phyloP scores from a whole-genome alignment of 1,140 invertebrate genomes.

The Zaprionus ornatus region DNA sequence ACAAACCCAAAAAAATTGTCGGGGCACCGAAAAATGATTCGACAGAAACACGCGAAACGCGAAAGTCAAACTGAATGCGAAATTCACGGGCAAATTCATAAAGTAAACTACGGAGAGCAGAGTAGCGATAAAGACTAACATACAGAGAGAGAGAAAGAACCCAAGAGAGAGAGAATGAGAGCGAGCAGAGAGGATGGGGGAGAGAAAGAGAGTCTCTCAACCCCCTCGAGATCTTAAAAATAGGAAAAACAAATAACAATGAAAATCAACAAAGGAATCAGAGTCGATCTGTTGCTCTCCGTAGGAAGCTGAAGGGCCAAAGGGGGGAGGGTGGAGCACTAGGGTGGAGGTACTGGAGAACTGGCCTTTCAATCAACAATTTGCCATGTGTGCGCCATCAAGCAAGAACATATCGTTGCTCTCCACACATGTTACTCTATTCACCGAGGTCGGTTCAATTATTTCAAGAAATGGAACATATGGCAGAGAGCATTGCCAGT shows the following conservation, averaged over 20 bases:
- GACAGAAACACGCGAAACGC: slow-evolving; percentile 69
- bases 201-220: slow-evolving; percentile 15
- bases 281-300: slow-evolving; percentile 35
- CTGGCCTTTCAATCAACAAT: slow-evolving; percentile 55
- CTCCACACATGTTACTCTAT: slow-evolving; percentile 17
- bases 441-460: slow-evolving; percentile 19
- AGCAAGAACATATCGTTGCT: not conserved
- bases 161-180: slow-evolving; percentile 14
- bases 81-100: slow-evolving; percentile 71
- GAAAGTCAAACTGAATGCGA: slow-evolving; percentile 66
- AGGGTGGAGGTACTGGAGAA: not conserved
- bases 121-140: slow-evolving; percentile 11
- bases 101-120: slow-evolving; percentile 33
- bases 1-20: slow-evolving; percentile 29
- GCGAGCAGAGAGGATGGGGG: not conserved
- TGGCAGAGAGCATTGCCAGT: not conserved
- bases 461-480: not conserved
- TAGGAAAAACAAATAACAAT: slow-evolving; percentile 63
- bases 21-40: slow-evolving; percentile 15
- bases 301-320: not conserved
- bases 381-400: slow-evolving; percentile 56
- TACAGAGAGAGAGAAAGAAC: not conserved
- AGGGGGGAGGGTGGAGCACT: not conserved
- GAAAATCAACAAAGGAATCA: slow-evolving; percentile 34
- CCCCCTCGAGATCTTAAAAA: slow-evolving; percentile 66